A percentile compares a stretch with the other conserved stretches of the same genome.
phyloP scores from a whole-genome alignment of 2,888 invertebrate genomes.

The Eucera pruinosa region DNA sequence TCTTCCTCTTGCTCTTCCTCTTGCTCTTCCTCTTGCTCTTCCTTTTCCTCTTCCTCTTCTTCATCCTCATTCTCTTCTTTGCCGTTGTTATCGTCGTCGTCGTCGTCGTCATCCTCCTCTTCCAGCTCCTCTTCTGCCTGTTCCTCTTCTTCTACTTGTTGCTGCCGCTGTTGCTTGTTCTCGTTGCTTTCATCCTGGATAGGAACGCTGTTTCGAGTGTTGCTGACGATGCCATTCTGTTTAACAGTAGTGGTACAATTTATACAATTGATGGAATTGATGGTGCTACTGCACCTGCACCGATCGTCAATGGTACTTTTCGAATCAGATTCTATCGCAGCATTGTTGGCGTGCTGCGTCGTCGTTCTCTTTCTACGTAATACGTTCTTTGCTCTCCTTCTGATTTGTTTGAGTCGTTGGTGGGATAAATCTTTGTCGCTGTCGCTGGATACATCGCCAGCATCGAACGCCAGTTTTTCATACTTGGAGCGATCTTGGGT shows the following conservation, averaged over 20 bases:
- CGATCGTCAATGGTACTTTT: constrained; percentile 84
- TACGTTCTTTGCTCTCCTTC: constrained; percentile 76
- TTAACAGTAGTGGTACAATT: not conserved
- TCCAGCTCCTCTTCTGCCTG: too few relatives aligned
- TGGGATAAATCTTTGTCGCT: constrained; percentile 81
- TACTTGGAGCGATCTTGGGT: constrained; percentile 91
- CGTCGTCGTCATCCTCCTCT: too few relatives aligned
- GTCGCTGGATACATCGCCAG: constrained; percentile 86
- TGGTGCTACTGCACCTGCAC: constrained; percentile 75
- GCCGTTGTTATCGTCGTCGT: too few relatives aligned
- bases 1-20: constrained; percentile 68
- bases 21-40: constrained; percentile 7
- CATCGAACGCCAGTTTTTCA: constrained; percentile 89
- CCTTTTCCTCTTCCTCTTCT: not conserved
- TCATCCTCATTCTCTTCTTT: too few relatives aligned
- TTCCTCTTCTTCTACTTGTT: too few relatives aligned
- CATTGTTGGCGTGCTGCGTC: too few relatives aligned
- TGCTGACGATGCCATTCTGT: not conserved
- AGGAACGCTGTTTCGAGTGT: not conserved
- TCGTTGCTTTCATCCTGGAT: not conserved
- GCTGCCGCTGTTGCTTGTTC: not conserved
- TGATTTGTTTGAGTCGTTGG: constrained; percentile 83
- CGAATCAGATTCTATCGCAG: constrained; percentile 90
- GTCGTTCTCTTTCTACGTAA: constrained; percentile 75
- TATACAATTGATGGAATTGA: too few relatives aligned